These are phyloP conservation scores for Pachycephala philippinensis DNA, from an alignment of 2,113 vertebrate genomes.

Conservation along the genomic window DNA sequence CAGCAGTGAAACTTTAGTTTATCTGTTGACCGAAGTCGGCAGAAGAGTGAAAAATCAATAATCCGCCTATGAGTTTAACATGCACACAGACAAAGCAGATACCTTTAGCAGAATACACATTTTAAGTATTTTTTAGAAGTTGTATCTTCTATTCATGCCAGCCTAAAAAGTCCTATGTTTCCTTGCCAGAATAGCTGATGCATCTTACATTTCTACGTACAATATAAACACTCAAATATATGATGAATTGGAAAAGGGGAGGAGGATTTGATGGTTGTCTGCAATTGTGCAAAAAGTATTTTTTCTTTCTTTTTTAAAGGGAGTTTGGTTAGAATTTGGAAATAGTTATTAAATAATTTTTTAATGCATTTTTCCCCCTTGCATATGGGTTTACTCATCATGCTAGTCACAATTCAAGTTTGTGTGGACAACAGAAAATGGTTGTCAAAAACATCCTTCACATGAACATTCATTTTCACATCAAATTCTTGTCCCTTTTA, in stretches of 20 bases:
- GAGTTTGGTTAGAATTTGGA: not conserved
- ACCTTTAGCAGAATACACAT: not conserved
- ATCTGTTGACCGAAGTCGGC: not conserved
- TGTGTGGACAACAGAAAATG: not conserved
- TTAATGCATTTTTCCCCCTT: too few relatives aligned
- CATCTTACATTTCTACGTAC: not conserved
- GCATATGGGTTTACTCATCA: not conserved
- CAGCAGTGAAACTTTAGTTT: not conserved
- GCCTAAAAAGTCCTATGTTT: not conserved
- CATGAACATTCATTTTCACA: not conserved
- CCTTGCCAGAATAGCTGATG: not conserved
- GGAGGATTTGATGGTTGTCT: accelerated
- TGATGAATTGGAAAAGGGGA: not conserved
- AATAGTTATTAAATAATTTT: too few relatives aligned
- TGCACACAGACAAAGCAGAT: accelerated
- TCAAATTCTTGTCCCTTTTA: not conserved
- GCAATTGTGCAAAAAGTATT: not conserved
- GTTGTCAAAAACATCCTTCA: not conserved
- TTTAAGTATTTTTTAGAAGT: not conserved
- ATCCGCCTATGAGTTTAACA: accelerated
- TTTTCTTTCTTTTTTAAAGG: not conserved
- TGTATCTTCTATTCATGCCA: not conserved
- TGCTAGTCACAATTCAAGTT: not conserved
- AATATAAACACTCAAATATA: not conserved
- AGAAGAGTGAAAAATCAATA: not conserved